Evolutionary conservation across 30 jellyfish, hydroid and myxozoan genomes (phyloP).

Genomic region (Cassiopea xamachana): DNA sequence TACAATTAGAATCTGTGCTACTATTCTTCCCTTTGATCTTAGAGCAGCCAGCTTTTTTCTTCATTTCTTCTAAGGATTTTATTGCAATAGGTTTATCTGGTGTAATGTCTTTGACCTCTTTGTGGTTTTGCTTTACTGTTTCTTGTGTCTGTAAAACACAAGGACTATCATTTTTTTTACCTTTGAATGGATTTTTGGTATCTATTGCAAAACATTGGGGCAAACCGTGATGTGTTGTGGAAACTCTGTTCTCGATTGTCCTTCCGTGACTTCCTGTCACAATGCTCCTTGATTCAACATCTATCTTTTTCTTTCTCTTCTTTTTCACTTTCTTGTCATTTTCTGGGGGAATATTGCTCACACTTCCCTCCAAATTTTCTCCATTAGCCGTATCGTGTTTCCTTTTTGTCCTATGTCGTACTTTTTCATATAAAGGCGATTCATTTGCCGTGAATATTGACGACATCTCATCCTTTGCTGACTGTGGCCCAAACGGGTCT

Average conservation of each 20-base stretch:
- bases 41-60: not conserved
- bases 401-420: not conserved
- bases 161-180: not conserved
- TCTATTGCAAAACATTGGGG: not conserved
- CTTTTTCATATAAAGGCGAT: not conserved
- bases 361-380: not conserved
- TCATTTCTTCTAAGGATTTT: not conserved
- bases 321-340: not conserved
- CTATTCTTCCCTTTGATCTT: not conserved
- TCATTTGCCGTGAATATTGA: not conserved
- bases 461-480: not conserved
- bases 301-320: not conserved
- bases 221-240: not conserved
- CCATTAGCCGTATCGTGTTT: not conserved
- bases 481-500: no score
- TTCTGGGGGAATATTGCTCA: not conserved
- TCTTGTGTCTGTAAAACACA: not conserved
- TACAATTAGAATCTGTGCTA: not conserved
- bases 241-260: not conserved
- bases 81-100: not conserved
- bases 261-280: not conserved
- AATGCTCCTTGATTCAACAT: not conserved
- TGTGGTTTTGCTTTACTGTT: not conserved
- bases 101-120: not conserved
- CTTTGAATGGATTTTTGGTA: not conserved